Evolutionary conservation across 1,140 invertebrate species (phyloP).

Genomic region (Pseudachorutes palmiensis): DNA sequence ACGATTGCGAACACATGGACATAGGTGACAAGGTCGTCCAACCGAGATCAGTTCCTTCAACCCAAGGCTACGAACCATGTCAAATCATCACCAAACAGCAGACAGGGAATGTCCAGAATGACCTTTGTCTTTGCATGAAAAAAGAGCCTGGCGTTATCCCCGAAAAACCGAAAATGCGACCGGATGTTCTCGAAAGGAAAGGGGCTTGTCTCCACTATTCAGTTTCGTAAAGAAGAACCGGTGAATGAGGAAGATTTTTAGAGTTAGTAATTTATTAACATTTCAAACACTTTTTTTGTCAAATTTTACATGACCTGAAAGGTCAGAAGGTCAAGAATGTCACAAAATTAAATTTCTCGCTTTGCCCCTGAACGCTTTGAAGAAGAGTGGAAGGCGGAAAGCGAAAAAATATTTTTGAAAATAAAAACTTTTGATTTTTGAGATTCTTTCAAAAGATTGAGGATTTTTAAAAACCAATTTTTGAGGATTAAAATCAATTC

Average conservation of each 20-base stretch:
- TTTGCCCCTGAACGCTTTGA: too few species aligned
- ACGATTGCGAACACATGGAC: neutral
- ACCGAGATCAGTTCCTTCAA: neutral
- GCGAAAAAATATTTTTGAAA: too few species aligned
- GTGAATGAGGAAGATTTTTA: neutral
- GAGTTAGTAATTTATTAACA: neutral
- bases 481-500: too few species aligned
- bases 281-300: neutral
- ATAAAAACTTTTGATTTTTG: too few species aligned
- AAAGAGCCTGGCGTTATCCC: neutral
- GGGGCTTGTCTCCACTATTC: conserved; percentile 2
- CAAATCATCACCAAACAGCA: neutral
- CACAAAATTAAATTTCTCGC: too few species aligned
- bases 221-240: neutral
- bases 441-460: too few species aligned
- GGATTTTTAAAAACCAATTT: too few species aligned
- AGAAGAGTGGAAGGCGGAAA: too few species aligned
- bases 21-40: neutral
- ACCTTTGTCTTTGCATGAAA: neutral
- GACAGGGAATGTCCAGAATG: neutral
- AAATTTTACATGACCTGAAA: too few species aligned
- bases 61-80: conserved; percentile 1
- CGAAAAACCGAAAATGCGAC: neutral
- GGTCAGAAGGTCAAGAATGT: too few species aligned
- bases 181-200: neutral